Evolutionary conservation across 2,888 invertebrate genomes (phyloP), one percentile per base, ranked within the genome.

Genomic region (Euplagia quadripunctaria): DNA sequence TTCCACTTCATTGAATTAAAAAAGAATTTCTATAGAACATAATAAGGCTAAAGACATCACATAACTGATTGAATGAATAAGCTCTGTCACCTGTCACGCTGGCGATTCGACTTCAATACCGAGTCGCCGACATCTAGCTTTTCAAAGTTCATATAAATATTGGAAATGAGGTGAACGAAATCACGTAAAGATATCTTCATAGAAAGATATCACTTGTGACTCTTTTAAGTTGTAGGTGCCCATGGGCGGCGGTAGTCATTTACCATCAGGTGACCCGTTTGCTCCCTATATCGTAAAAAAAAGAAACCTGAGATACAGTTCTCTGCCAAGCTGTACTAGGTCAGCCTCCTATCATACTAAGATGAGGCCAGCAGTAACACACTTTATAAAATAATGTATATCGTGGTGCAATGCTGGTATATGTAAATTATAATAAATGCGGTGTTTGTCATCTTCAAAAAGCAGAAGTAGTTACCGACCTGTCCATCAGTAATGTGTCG

Each of bases 401-500:
- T 46, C 9, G 43, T 46, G 43, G 43, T 6, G 43, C 6, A 46
- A 46, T 46, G 43, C 8, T 52, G 6, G 5, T 17, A 46, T 46
- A 46, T 9, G 43, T 17, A 17, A 17, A 6, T 17, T 17, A 17
- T 55, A 17, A 55, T n/a, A 8, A 55, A n/a, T 55, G 6, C 0
- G 7, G 41, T 41, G 41, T 1, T 41, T 41, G 5, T 31, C 7
- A 31, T 61, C 4, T 42, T 64, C n/a, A 42, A 64, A 9, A 64
- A n/a, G 20, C 17, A 6, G 49, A n/a, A 63, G 61, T 61, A 46
- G n/a, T 2, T 61, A 71, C 46, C 14, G 88, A 97, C 97, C 97
- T 99, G 98, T 86, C 99, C 98, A 96, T 99, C 98, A 76, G 99
- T 98, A 92, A 99, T 98, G 93, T 99, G 98, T 79, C 98, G 97